A percentile compares a stretch with the other conserved stretches of the same genome.
These are phyloP conservation scores for Delphinapterus leucas DNA, from an alignment of 2,113 vertebrate species.

Conservation along the genomic window DNA sequence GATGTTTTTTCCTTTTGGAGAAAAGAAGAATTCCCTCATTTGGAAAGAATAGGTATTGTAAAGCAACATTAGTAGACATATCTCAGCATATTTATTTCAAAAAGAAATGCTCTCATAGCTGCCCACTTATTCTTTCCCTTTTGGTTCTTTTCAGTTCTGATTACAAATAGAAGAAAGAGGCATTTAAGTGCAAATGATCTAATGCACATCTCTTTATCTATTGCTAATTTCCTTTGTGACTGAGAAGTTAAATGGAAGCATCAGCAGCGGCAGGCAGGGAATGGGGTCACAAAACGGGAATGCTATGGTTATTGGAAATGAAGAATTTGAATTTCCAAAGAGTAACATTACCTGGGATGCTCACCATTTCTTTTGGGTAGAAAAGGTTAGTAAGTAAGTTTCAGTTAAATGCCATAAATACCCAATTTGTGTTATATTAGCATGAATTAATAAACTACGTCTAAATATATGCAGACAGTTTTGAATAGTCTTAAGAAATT, in stretches of 20 bases:
- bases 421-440: neutral
- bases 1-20: neutral
- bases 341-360: neutral
- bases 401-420: neutral
- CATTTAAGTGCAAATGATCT: slow-evolving; percentile 29
- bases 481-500: neutral
- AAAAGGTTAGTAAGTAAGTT: neutral
- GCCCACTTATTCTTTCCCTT: neutral
- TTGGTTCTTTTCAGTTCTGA: neutral
- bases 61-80: neutral
- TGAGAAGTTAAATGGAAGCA: neutral
- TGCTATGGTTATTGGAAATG: neutral
- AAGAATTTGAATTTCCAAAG: neutral
- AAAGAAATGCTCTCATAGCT: neutral
- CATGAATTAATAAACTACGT: neutral
- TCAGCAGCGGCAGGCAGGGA: neutral
- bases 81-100: neutral
- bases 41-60: neutral
- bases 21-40: neutral
- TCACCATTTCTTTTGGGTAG: neutral
- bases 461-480: neutral
- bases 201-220: neutral
- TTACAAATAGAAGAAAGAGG: neutral
- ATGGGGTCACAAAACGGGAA: neutral
- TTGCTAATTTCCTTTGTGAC: neutral